phyloP scores from a whole-genome alignment of 2,797 vertebrate genomes.

The Darevskia nairensis region DNA sequence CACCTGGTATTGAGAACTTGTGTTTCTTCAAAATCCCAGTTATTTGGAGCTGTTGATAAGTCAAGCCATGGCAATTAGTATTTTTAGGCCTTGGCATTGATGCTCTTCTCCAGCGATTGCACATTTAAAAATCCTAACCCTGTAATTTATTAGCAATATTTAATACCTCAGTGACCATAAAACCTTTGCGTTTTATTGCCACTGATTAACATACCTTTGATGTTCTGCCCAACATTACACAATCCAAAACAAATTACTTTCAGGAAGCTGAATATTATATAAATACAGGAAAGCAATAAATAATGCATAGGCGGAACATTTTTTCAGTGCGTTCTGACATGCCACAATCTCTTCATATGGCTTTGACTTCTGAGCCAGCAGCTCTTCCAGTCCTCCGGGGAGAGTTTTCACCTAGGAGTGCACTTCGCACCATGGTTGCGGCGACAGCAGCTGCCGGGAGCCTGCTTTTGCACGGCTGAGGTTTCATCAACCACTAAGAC shows the following conservation, averaged over 20 bases:
- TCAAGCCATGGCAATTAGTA: conserved; percentile 75
- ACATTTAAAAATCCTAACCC: conserved; percentile 80
- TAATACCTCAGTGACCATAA: conserved; percentile 85
- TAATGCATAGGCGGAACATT: conserved; percentile 79
- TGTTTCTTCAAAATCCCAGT: conserved; percentile 34
- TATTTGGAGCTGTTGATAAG: conserved; percentile 74
- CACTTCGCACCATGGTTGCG: conserved; percentile 4
- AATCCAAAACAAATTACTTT: conserved; percentile 88
- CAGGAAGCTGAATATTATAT: conserved; percentile 85
- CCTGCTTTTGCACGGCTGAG: conserved; percentile 39
- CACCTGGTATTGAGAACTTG: conserved; percentile 10
- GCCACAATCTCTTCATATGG: conserved; percentile 70
- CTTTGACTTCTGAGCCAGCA: conserved; percentile 51
- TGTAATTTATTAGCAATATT: conserved; percentile 88
- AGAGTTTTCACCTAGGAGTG: conserved; percentile 28
- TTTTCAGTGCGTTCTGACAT: conserved; percentile 76
- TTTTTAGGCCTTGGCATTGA: conserved; percentile 66
- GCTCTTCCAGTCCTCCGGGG: conserved; percentile 36
- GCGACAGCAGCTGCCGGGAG: neutral
- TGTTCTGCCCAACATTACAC: conserved; percentile 83
- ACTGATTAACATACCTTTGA: conserved; percentile 87
- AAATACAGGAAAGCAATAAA: conserved; percentile 84
- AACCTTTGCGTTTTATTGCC: conserved; percentile 82
- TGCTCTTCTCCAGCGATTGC: conserved; percentile 71
- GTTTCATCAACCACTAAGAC: conserved; percentile 40